Percentiles rank a stretch among this genome's conserved stretches.
Evolutionary conservation across 2,113 vertebrate species (phyloP).

Genomic region (Pomatorhinus ruficollis): DNA sequence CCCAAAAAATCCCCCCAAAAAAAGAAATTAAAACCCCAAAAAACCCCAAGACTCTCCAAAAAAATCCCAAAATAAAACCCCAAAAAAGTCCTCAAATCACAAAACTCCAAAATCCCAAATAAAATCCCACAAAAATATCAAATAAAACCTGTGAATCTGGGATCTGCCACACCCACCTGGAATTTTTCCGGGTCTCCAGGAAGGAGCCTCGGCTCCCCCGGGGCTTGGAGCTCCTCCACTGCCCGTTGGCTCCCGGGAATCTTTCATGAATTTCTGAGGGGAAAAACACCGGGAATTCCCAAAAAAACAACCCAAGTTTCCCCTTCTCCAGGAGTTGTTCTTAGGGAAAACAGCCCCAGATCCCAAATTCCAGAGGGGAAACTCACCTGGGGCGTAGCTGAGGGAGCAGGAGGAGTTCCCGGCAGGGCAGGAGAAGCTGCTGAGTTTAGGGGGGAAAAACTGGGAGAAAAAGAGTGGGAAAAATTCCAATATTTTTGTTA

Average conservation of each 20-base stretch:
- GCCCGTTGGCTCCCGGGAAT: conserved; percentile 67
- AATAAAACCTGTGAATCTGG: accelerated
- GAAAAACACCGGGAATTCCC: not conserved
- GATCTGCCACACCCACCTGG: not conserved
- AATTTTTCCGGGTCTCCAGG: conserved; percentile 71
- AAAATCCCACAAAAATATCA: accelerated
- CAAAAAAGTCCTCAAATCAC: too few relatives aligned
- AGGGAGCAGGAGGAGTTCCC: conserved; percentile 77
- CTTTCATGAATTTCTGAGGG: conserved; percentile 59
- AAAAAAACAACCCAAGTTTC: not conserved
- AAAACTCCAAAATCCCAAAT: not conserved
- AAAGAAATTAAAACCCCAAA: not conserved
- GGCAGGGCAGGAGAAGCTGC: conserved; percentile 75
- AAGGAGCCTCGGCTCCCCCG: conserved; percentile 68
- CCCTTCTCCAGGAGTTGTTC: not conserved
- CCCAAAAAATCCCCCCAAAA: too few relatives aligned
- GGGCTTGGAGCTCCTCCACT: conserved; percentile 74
- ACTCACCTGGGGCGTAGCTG: conserved; percentile 77
- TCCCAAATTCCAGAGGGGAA: not conserved
- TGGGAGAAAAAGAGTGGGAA: not conserved
- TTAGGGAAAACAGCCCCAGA: not conserved
- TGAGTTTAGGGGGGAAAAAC: conserved; percentile 70
- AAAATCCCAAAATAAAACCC: too few relatives aligned
- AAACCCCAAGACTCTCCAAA: too few relatives aligned
- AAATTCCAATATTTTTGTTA: not conserved